phyloP scores from a whole-genome alignment of 1,140 invertebrate species.

The Holotrichia oblita region DNA sequence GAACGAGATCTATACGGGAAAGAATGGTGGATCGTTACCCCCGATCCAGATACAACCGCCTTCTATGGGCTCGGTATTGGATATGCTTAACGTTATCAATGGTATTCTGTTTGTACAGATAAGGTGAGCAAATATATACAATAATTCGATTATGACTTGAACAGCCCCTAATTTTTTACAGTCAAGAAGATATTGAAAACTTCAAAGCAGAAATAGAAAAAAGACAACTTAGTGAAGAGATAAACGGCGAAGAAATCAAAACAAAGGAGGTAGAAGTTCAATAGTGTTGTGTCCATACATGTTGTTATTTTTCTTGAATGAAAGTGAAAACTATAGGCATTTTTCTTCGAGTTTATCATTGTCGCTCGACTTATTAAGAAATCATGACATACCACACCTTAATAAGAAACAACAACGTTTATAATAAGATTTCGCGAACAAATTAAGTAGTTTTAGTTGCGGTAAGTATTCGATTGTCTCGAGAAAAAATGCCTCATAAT shows the following conservation, averaged over 20 bases:
- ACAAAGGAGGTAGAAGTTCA: slow-evolving; percentile 27
- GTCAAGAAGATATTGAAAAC: slow-evolving; percentile 90
- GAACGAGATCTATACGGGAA: slow-evolving; percentile 85
- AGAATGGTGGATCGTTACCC: slow-evolving; percentile 74
- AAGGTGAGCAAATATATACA: slow-evolving; percentile 65
- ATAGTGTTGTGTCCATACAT: slow-evolving; percentile 27
- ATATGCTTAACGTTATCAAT: slow-evolving; percentile 98
- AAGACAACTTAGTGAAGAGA: slow-evolving; percentile 28
- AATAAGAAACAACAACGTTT: background rate
- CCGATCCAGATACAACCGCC: slow-evolving; percentile 96
- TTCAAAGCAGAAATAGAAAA: slow-evolving; percentile 89
- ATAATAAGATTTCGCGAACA: too few species aligned
- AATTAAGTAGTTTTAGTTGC: too few species aligned
- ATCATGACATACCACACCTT: background rate
- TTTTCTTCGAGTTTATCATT: too few species aligned
- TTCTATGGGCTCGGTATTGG: slow-evolving; percentile 92
- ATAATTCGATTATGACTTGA: background rate
- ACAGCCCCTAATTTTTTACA: slow-evolving; percentile 57
- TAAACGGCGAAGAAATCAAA: slow-evolving; percentile 38
- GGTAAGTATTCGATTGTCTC: too few species aligned
- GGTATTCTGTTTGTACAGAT: slow-evolving; percentile 95
- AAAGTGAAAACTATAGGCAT: background rate
- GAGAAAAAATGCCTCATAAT: background rate
- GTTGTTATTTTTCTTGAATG: background rate
- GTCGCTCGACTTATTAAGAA: too few species aligned